Evolutionary conservation across 2,888 invertebrate species (phyloP).

Genomic region (Pandemis cinnamomeana): DNA sequence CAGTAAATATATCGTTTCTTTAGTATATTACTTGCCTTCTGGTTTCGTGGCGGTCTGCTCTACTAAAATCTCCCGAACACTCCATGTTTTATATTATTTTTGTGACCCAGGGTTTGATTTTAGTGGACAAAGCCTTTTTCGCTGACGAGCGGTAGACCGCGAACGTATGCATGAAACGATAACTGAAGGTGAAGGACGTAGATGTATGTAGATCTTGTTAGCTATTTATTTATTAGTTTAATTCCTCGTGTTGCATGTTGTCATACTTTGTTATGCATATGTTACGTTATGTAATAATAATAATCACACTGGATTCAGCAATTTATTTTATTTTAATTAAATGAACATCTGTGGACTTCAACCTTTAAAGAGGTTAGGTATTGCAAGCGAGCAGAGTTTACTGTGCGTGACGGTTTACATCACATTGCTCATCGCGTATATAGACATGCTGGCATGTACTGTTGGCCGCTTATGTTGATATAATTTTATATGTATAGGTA

Average conservation of each 20-base stretch:
- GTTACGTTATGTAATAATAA: neutral
- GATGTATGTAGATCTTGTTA: neutral
- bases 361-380: constrained; percentile 43
- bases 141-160: neutral
- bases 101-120: neutral
- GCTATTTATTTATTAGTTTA: neutral
- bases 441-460: constrained; percentile 50
- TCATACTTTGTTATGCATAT: neutral
- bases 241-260: neutral
- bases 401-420: constrained; percentile 67
- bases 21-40: constrained; percentile 59
- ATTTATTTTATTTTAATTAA: constrained; percentile 7
- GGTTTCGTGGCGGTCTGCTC: constrained; percentile 36
- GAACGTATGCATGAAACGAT: neutral
- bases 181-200: neutral
- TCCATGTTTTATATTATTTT: neutral
- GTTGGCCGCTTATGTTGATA: constrained; percentile 54
- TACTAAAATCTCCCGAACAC: neutral
- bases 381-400: constrained; percentile 53
- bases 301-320: neutral
- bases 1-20: constrained; percentile 65
- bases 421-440: constrained; percentile 56
- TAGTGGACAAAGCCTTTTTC: neutral
- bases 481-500: constrained; percentile 54
- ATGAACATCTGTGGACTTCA: constrained; percentile 42